Evolutionary conservation across 2,888 invertebrate genomes (phyloP).

Genomic region (Endotricha flammealis): DNA sequence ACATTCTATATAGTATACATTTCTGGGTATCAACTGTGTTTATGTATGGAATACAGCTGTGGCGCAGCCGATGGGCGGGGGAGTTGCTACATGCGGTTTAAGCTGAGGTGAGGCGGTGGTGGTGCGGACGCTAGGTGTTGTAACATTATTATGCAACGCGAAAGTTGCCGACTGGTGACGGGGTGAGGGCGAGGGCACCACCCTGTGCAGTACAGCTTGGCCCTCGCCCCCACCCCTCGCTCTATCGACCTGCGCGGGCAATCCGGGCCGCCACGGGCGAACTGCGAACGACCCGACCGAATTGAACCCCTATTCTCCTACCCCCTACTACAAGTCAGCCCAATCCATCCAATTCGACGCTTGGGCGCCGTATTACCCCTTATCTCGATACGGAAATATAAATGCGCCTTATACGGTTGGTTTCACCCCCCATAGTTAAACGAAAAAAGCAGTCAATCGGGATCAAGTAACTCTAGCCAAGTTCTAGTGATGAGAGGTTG

Average conservation of each 20-base stretch:
- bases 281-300: constrained; percentile 41
- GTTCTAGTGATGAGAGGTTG: too few species aligned
- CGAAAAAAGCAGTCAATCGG: constrained; percentile 8
- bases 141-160: constrained; percentile 55
- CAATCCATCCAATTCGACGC: constrained; percentile 37
- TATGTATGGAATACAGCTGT: constrained; percentile 4
- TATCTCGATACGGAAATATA: constrained; percentile 29
- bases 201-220: constrained; percentile 55
- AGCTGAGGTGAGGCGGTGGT: constrained; percentile 20
- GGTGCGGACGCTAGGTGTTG: constrained; percentile 37
- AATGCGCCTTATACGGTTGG: constrained; percentile 21
- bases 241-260: constrained; percentile 74
- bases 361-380: constrained; percentile 28
- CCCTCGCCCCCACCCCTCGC: constrained; percentile 64
- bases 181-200: constrained; percentile 73
- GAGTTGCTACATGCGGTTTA: constrained; percentile 16
- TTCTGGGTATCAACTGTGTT: too few species aligned
- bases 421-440: constrained; percentile 12
- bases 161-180: constrained; percentile 47
- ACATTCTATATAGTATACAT: too few species aligned
- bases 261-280: constrained; percentile 44
- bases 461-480: neutral
- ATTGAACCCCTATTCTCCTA: constrained; percentile 42
- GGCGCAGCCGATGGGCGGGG: constrained; percentile 11
- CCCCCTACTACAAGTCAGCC: constrained; percentile 24